Conservation (phyloP, 2,797 vertebrate species). For the Schizothorax lantsangensis region DNA sequence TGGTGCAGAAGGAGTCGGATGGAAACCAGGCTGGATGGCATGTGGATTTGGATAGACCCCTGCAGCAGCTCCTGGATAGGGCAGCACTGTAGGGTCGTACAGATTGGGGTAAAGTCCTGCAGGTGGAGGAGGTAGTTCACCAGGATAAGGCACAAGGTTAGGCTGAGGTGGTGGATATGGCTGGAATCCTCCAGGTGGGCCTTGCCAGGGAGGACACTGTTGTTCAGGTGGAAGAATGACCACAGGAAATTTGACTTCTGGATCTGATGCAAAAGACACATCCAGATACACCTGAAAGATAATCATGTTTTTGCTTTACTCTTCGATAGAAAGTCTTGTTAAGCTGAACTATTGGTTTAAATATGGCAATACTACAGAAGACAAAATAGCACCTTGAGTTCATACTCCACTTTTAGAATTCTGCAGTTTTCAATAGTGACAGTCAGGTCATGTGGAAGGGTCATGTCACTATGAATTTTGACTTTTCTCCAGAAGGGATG, state of each 20-base stretch:
- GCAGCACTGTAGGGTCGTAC: slow-evolving; percentile 37
- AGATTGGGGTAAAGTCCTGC: slow-evolving; percentile 42
- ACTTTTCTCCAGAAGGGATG: slow-evolving; percentile 80
- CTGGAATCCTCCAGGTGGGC: slow-evolving; percentile 20
- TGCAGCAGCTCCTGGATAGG: slow-evolving; percentile 50
- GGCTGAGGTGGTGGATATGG: slow-evolving; percentile 14
- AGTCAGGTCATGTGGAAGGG: slow-evolving; percentile 78
- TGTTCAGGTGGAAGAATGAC: slow-evolving; percentile 38
- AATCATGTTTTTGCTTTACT: neutral
- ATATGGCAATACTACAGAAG: neutral
- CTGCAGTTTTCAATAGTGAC: slow-evolving; percentile 86
- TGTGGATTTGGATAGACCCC: slow-evolving; percentile 45
- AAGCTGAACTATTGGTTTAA: neutral
- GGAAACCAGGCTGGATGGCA: slow-evolving; percentile 4
- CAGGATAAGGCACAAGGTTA: slow-evolving; percentile 14
- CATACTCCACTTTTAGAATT: slow-evolving; percentile 88
- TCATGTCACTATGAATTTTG: slow-evolving; percentile 80
- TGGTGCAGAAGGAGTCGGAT: slow-evolving; percentile 22
- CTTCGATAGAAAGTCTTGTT: neutral
- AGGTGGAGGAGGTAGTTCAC: slow-evolving; percentile 41
- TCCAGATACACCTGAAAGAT: slow-evolving; percentile 59
- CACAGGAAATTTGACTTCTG: slow-evolving; percentile 50
- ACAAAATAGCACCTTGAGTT: slow-evolving; percentile 80
- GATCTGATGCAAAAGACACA: slow-evolving; percentile 53
- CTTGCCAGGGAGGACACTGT: slow-evolving; percentile 10